Conservation (phyloP, 2,113 vertebrate species). For the Proteles cristata region DNA sequence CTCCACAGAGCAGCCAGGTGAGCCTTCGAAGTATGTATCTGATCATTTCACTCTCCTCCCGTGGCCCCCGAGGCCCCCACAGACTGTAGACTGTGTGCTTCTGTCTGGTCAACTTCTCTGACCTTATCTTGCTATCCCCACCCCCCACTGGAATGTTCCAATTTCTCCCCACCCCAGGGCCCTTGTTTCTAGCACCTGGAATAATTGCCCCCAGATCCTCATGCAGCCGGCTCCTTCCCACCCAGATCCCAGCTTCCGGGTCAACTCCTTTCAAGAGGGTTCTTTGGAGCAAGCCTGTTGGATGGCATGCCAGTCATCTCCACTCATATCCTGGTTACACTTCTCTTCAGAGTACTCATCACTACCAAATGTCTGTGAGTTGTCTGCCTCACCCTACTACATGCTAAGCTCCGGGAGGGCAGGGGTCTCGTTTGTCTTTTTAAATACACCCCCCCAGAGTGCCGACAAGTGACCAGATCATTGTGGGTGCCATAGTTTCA, state of each 20-base stretch:
- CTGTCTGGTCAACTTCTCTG: background rate
- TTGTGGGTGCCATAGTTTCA: background rate
- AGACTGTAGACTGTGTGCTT: rapidly evolving
- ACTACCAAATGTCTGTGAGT: background rate
- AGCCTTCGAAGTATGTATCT: rapidly evolving
- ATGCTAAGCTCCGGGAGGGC: rapidly evolving
- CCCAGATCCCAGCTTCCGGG: background rate
- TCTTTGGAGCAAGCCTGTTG: background rate
- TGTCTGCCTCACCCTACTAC: too few species aligned
- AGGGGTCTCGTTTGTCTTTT: background rate
- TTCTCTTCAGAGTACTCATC: too few species aligned
- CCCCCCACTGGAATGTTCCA: background rate
- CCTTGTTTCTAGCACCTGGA: background rate
- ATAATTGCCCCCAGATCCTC: background rate
- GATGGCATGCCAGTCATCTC: background rate
- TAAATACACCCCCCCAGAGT: background rate
- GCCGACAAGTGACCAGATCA: background rate
- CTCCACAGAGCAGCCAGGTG: background rate
- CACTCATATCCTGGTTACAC: too few species aligned
- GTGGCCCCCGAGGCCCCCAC: rapidly evolving
- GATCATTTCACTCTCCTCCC: background rate
- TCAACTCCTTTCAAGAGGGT: background rate
- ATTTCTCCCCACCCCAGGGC: too few species aligned
- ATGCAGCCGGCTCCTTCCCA: background rate
- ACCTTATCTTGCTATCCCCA: background rate